Evolutionary conservation across 1,140 invertebrate species (phyloP), one percentile per base, ranked within the genome.

Genomic region (Latrodectus geometricus): DNA sequence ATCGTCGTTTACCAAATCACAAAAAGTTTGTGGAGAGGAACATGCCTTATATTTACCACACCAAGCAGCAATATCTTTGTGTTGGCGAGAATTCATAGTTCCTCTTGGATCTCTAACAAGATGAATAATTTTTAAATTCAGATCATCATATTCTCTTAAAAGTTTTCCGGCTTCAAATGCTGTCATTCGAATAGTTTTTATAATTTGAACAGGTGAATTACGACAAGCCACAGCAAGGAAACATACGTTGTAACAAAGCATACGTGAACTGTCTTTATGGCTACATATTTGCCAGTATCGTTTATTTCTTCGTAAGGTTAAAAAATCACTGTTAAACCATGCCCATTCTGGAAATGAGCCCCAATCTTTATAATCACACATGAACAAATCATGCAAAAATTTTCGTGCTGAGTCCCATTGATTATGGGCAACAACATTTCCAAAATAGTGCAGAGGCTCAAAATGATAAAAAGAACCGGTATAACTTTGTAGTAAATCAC

Each of bases 381-480:
- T 82, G 23, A 87, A 83, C 14, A 87, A n/a, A 65, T 88, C 87
- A 23, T 86, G 75, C 4, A 82, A n/a, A 15, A 88, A 56, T 65
- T 88, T 82, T 4, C 76, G 35, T 0, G 87, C 78, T n/a, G 82
- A 74, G 35, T 79, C 75, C 23, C 61, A 17, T n/a, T 86, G 78
- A 56, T 68, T 66, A 35, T 61, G 73, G 11, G 83, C 70, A 15
- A 81, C 78, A 14, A 78, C 73, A n/a, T 81, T 88, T 70, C 82
- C 82, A 56, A 86, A 86, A 70, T 87, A 89, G 54, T 89, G 92
- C 66, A 97, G 90, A 56, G 96, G 96, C 90, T 97, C 96, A 90
- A 96, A 97, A 89, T 97, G 96, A 91, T 97, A 97, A 90, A 94
- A 97, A 89, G 95, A 96, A 8, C 93, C 95, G 9, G 95, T 96